Base-by-base conservation (phyloP, 2,888 invertebrate genomes). In the Cyclophora albipunctata region DNA sequence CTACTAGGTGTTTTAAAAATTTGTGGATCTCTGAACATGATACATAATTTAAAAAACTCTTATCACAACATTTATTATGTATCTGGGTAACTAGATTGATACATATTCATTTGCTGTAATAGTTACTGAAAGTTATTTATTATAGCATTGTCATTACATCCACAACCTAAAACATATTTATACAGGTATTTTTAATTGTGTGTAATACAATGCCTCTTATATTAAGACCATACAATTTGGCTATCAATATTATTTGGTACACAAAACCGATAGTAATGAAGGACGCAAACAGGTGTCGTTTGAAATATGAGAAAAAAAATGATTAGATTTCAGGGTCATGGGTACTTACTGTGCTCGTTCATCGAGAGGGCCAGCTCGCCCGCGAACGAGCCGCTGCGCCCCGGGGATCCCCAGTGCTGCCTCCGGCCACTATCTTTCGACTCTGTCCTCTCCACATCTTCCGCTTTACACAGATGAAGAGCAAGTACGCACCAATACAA, bases 401-500 rank as follows among this genome's bases (percentile, higher is more conserved):
- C 71, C 45, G 75, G 70, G 3, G 87, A 81, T 44, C 85, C 85
- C 85, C 85, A 87, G 54, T 87, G 85, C 51, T 77, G 75, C 57
- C 86, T 77, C 61, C 85, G 75, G 40, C 74, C 80, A 67, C 78
- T 76, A 44, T 87, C 87, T 58, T 72, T 78, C 63, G 75, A 64
- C 54, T 88, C 88, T 78, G 83, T 84, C 77, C 77, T 84, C 64
- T 86, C 86, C 63, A 75, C 79, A 78, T 87, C 87, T 60, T 87
- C 81, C 55, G 78, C 86, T 78, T 81, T 82, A 69, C 85, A 84
- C 70, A 87, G 67, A 76, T 87, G 86, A 74, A 87, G 74, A 70
- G 78, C 83, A 69, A 84, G 81, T 75, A 88, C 83, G 82, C 86
- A 88, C 85, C 85, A 87, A 81, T 85, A 88, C 62, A 88, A 76